Evolutionary conservation across 2,888 invertebrate genomes (phyloP).

Genomic region (Limnephilus auricula): DNA sequence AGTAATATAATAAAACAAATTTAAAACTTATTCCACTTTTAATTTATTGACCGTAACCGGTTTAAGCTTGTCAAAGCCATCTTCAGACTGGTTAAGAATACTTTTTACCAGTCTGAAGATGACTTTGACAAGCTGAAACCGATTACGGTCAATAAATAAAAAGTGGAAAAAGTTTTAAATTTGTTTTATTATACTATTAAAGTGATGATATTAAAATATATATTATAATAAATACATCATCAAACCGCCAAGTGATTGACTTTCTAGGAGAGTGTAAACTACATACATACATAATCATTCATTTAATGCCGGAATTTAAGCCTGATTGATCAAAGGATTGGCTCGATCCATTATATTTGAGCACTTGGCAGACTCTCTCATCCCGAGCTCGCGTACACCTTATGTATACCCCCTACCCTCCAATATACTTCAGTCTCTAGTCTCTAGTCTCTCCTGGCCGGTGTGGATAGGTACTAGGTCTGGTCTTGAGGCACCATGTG

Average conservation of each 20-base stretch:
- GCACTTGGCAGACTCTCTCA: background rate
- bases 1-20: no score
- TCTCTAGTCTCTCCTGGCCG: background rate
- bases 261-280: background rate
- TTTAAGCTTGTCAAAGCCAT: no score
- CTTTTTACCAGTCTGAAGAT: no score
- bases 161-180: no score
- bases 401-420: background rate
- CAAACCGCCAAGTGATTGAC: background rate
- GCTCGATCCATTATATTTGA: background rate
- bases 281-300: background rate
- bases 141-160: no score
- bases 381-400: background rate
- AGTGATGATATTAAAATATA: no score
- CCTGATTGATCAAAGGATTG: background rate
- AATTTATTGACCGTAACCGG: no score
- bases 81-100: no score
- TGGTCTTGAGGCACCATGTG: background rate
- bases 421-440: background rate
- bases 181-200: no score
- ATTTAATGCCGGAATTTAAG: background rate
- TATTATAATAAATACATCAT: no score
- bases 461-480: background rate
- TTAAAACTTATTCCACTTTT: no score
- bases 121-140: no score